Base-by-base conservation (phyloP, 2,113 vertebrate species). In the Lasiurus borealis region DNA sequence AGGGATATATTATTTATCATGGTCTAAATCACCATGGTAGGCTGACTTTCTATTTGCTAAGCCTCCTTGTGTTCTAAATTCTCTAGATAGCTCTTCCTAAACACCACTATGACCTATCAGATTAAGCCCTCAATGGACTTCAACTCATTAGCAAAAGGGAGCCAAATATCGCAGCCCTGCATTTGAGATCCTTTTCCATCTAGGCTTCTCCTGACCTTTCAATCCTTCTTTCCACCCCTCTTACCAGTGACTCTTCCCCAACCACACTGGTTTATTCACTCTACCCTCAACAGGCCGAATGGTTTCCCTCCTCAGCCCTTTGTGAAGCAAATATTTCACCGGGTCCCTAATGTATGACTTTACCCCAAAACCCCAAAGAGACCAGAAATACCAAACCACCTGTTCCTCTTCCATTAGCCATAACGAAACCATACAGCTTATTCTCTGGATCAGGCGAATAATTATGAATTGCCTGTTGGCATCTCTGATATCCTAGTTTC, bases 161-260 rank as follows among this genome's bases (percentile, higher is more conserved):
- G 40, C 21, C 66, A 82, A 81, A 91, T 5, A 78, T 8, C 40
- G 52, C 21, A 69, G 54, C 21, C 34, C n/a, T 81, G 44, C 18
- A 62, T 48, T 8, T 88, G 29, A 52, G 72, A 91, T 23, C n/a
- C 68, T 84, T 85, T 90, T 52, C 40, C 78, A 27, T 68, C 34
- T 72, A 27, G 57, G 46, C 25, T 90, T 44, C 27, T 80, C 76
- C 48, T 34, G 59, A 95, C 19, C 52, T 93, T 92, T 95, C 89
- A 82, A 68, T n/a, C n/a, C 25, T 44, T 57, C 62, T 86, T 91
- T 64, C 76, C 11, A 71, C 50, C 75, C 82, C 72, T 85, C 85
- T 66, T 50, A 73, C 48, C 27, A 46, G 15, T 68, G 50, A 85
- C 85, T 71, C 36, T 86, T 62, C 31, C 89, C 93, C 46, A 85